These are phyloP conservation scores for Apis dorsata DNA, from an alignment of 1,140 invertebrate species.

Conservation along the genomic window DNA sequence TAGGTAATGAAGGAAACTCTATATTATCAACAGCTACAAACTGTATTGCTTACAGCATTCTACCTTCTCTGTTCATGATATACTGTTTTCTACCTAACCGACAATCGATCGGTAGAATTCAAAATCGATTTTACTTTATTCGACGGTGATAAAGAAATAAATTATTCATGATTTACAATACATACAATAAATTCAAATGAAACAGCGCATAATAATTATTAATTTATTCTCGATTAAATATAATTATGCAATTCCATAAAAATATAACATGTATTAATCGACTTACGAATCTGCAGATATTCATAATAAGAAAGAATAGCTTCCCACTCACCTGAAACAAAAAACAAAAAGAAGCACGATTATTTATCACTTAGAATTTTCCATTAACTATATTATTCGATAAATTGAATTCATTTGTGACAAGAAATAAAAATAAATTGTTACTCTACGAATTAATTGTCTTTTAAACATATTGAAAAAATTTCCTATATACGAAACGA, in stretches of 20 bases:
- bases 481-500: background rate
- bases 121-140: background rate
- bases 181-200: background rate
- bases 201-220: too few species aligned
- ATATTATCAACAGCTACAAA: too few species aligned
- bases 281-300: background rate
- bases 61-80: background rate
- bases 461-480: background rate
- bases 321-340: conserved; percentile 37
- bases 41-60: background rate
- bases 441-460: too few species aligned
- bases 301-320: too few species aligned
- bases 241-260: background rate
- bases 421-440: background rate
- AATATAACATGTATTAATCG: background rate
- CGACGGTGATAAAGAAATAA: too few species aligned
- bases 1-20: background rate
- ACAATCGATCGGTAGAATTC: background rate
- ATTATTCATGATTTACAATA: too few species aligned
- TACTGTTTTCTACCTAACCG: background rate
- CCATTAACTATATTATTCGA: background rate
- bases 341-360: background rate
- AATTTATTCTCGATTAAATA: background rate
- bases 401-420: background rate
- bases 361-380: background rate